Evolutionary conservation across 2,888 invertebrate species (phyloP), one percentile per base, ranked within the genome.

Genomic region (Lordiphosa andalusiaca): DNA sequence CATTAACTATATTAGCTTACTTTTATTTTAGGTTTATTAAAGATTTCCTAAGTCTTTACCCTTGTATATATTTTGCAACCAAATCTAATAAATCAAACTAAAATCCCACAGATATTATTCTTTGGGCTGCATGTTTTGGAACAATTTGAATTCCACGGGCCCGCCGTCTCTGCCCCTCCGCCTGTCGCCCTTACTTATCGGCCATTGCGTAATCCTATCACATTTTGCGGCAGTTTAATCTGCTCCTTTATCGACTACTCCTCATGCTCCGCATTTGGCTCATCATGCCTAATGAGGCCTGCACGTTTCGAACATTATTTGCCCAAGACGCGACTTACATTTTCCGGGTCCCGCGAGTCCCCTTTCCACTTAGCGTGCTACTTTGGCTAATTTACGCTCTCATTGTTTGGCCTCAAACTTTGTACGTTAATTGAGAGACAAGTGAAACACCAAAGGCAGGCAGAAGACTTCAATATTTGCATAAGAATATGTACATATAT

Each of bases 191-290:
- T 53, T 47, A 23, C 64, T 53, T 47, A 23, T 36, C 55, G 41
- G 48, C 35, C 47, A 42, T 46, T 44, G 59, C 73, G 80, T 68
- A 82, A 82, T 70, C 69, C 69, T 62, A 72, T 69, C 73, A 59
- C 61, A 39, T 66, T 62, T 48, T 36, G 62, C 44, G 62, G 53
- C 48, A 58, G 38, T 51, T 56, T 49, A 47, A n/a, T 21, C 50
- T 53, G 36, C 40, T 25, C 40, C 44, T 7, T 30, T 12, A n/a
- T 30, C 3, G 23, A 23, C 35, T 36, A 25, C 25, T 33, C 44
- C 36, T 16, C 36, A 25, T 25, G 6, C 25, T 30, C 3, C 30
- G 7, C 30, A 30, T 30, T 30, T 30, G 2, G 30, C 30, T 30
- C 30, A 30, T 30, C 30, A 30, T 30, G 50, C 49, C 46, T 83